These are phyloP conservation scores for Phataginus tetradactyla DNA, from an alignment of 2,797 vertebrate species.

Conservation along the genomic window DNA sequence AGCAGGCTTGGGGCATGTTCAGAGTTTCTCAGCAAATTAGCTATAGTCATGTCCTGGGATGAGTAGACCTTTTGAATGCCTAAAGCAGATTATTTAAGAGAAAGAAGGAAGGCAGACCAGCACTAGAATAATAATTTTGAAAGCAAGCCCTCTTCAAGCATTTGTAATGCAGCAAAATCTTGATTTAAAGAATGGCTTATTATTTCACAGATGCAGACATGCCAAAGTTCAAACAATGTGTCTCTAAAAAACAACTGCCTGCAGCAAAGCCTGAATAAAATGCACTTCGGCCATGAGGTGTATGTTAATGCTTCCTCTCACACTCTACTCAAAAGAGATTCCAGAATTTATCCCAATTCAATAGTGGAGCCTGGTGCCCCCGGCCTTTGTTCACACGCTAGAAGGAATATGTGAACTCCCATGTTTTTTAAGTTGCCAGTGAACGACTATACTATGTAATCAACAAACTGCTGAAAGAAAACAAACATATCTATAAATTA, in stretches of 20 bases:
- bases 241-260: slow-evolving; percentile 9
- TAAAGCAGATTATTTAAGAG: slow-evolving; percentile 66
- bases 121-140: slow-evolving; percentile 63
- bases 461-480: slow-evolving; percentile 24
- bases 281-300: not conserved
- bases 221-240: not conserved
- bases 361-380: not conserved
- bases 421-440: not conserved
- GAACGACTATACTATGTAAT: not conserved
- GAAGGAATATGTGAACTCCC: not conserved
- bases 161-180: slow-evolving; percentile 35
- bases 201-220: slow-evolving; percentile 49
- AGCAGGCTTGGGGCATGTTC: slow-evolving; percentile 50
- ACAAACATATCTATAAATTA: slow-evolving; percentile 8
- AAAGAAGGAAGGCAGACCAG: slow-evolving; percentile 16
- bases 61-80: slow-evolving; percentile 45
- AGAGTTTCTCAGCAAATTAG: slow-evolving; percentile 72
- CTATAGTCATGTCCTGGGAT: slow-evolving; percentile 22
- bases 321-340: not conserved
- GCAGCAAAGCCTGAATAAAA: not conserved
- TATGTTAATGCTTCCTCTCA: not conserved
- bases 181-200: slow-evolving; percentile 54
- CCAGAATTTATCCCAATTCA: not conserved
- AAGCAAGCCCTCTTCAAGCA: slow-evolving; percentile 11
- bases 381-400: not conserved